phyloP scores from a whole-genome alignment of 2,113 vertebrate species.

The Rhizomys pruinosus region DNA sequence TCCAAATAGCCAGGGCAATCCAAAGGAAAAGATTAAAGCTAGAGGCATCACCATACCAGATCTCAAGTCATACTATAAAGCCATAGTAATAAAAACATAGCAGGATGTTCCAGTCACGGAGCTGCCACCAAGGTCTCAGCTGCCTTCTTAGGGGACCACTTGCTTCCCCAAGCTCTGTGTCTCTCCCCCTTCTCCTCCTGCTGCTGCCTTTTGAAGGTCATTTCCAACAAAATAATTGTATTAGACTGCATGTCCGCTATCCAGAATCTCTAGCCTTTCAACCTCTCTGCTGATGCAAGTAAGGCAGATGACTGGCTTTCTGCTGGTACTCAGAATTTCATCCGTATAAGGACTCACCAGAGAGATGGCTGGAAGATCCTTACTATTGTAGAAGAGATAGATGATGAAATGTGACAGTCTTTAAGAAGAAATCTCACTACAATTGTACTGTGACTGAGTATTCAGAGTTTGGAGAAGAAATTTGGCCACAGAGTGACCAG shows the following conservation, averaged over 20 bases:
- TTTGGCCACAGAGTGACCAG: neutral
- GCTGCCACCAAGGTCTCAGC: neutral
- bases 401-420: neutral
- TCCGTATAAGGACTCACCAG: neutral
- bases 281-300: conserved; percentile 99
- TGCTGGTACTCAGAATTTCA: neutral
- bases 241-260: conserved; percentile 90
- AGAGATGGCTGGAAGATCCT: neutral
- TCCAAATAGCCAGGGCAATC: neutral
- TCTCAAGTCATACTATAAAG: neutral
- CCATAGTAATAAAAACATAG: neutral
- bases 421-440: neutral
- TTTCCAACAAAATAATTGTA: conserved; percentile 87
- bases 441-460: neutral
- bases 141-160: conserved; percentile 53
- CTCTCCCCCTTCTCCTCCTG: conserved; percentile 54
- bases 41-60: neutral
- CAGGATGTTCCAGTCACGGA: conserved; percentile 70
- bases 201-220: conserved; percentile 76
- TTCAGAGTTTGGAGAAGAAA: neutral
- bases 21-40: neutral
- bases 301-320: conserved; percentile 95
- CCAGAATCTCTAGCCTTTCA: conserved; percentile 56
- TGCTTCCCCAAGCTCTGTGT: conserved; percentile 48
- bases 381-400: neutral